A percentile compares a stretch with the other conserved stretches of the same genome.
Evolutionary conservation across 2,797 vertebrate species (phyloP).

Genomic region (Myripristis murdjan): DNA sequence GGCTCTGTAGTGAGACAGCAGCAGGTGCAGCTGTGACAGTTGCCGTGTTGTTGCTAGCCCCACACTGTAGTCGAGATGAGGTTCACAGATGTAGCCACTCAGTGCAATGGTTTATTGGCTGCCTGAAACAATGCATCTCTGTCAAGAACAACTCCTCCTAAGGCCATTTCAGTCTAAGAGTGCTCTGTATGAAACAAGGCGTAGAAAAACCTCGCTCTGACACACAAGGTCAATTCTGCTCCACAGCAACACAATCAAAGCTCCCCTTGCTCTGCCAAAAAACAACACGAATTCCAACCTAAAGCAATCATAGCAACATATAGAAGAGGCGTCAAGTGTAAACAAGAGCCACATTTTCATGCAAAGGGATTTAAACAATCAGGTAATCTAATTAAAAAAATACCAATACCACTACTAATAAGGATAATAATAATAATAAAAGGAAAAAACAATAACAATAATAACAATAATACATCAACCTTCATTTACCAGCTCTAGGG

Average conservation of each 20-base stretch:
- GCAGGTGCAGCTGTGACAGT: conserved; percentile 90
- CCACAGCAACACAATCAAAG: conserved; percentile 69
- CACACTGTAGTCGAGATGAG: conserved; percentile 84
- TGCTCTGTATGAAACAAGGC: conserved; percentile 69
- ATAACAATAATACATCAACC: conserved; percentile 79
- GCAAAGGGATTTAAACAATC: conserved; percentile 32
- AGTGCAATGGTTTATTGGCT: conserved; percentile 82
- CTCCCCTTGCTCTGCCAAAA: conserved; percentile 38
- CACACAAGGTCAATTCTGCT: conserved; percentile 73
- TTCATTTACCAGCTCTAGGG: conserved; percentile 79
- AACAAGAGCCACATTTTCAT: conserved; percentile 6
- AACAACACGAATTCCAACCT: conserved; percentile 42
- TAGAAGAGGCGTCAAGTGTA: neutral
- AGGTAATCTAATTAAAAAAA: conserved; percentile 74
- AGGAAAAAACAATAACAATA: neutral
- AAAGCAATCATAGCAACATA: conserved; percentile 30
- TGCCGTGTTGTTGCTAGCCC: conserved; percentile 81
- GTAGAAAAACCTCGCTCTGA: conserved; percentile 70
- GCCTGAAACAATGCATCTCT: conserved; percentile 84
- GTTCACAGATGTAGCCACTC: conserved; percentile 86
- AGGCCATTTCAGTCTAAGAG: conserved; percentile 73
- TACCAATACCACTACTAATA: too few species aligned
- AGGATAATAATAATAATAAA: too few species aligned
- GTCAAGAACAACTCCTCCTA: conserved; percentile 81
- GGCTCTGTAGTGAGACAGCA: conserved; percentile 84